Conservation (phyloP, 1,140 invertebrate genomes). For the Hypothenemus hampei region DNA sequence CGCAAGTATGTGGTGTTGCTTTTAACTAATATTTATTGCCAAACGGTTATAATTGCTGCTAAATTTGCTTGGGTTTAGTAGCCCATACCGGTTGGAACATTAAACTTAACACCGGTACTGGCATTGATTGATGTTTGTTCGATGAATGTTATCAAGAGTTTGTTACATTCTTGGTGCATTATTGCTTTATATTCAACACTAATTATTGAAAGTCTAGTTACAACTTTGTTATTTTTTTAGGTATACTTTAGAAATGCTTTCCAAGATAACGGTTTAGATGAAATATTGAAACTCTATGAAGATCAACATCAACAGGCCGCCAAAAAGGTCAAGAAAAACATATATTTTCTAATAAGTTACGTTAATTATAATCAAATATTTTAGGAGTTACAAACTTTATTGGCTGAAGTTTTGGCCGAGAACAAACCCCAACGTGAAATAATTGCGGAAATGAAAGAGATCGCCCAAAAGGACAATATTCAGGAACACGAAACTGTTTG, state of each 20-base stretch:
- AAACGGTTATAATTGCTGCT: too few species aligned
- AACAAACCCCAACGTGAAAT: slow-evolving; percentile 77
- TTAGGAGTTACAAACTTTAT: slow-evolving; percentile 66
- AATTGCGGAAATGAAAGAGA: slow-evolving; percentile 77
- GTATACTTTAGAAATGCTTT: slow-evolving; percentile 52
- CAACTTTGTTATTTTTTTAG: slow-evolving; percentile 2
- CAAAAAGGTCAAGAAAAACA: too few species aligned
- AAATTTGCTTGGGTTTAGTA: too few species aligned
- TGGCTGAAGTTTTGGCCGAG: slow-evolving; percentile 79
- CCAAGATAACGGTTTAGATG: slow-evolving; percentile 76
- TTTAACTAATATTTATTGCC: too few species aligned
- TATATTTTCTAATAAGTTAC: too few species aligned
- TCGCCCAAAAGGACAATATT: slow-evolving; percentile 73
- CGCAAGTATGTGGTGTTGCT: slow-evolving; percentile 71
- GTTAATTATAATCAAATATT: too few species aligned
- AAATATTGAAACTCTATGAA: slow-evolving; percentile 86
- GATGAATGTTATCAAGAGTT: slow-evolving; percentile 17
- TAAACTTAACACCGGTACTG: slow-evolving; percentile 24
- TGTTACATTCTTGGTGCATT: slow-evolving; percentile 20
- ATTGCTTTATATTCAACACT: background rate
- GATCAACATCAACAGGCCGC: slow-evolving; percentile 82
- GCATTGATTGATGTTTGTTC: slow-evolving; percentile 12
- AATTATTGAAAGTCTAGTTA: background rate
- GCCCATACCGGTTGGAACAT: too few species aligned
- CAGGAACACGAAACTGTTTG: slow-evolving; percentile 85